Evolutionary conservation across 2,113 vertebrate genomes (phyloP).

Genomic region (Thamnaconus septentrionalis): DNA sequence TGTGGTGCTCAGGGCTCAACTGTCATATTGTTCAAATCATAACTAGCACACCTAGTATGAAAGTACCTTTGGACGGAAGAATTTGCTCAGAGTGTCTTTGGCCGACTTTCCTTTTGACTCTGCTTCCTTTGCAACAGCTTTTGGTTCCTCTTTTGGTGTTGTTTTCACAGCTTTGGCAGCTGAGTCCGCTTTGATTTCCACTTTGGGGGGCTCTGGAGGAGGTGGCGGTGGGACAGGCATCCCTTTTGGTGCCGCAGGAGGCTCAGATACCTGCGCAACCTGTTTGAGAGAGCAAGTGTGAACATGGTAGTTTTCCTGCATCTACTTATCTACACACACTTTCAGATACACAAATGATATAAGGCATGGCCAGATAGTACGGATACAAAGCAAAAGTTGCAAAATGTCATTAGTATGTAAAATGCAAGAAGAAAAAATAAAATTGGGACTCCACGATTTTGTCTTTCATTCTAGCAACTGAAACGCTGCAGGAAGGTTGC

Average conservation of each 20-base stretch:
- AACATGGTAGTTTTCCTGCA: not conserved
- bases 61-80: constrained; percentile 90
- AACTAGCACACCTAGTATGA: too few species aligned
- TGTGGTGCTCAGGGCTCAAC: too few species aligned
- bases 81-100: constrained; percentile 80
- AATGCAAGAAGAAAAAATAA: constrained; percentile 11
- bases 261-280: constrained; percentile 71
- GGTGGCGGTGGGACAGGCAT: constrained; percentile 80
- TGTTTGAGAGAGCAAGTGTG: constrained; percentile 19
- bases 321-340: not conserved
- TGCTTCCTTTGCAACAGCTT: constrained; percentile 73
- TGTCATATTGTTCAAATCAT: too few species aligned
- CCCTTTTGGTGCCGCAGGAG: constrained; percentile 67
- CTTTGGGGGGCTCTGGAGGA: constrained; percentile 75
- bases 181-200: constrained; percentile 72
- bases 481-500: constrained; percentile 36
- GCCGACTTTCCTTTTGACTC: constrained; percentile 72
- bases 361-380: too few species aligned
- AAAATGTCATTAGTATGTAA: not conserved
- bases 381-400: not conserved
- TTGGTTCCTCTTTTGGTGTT: constrained; percentile 60
- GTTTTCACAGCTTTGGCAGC: constrained; percentile 61
- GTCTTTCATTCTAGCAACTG: not conserved
- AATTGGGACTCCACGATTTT: too few species aligned
- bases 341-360: not conserved